A percentile compares a stretch with the other conserved stretches of the same genome.
phyloP scores from a whole-genome alignment of 2,888 invertebrate genomes.

The Drosophila siamana region DNA sequence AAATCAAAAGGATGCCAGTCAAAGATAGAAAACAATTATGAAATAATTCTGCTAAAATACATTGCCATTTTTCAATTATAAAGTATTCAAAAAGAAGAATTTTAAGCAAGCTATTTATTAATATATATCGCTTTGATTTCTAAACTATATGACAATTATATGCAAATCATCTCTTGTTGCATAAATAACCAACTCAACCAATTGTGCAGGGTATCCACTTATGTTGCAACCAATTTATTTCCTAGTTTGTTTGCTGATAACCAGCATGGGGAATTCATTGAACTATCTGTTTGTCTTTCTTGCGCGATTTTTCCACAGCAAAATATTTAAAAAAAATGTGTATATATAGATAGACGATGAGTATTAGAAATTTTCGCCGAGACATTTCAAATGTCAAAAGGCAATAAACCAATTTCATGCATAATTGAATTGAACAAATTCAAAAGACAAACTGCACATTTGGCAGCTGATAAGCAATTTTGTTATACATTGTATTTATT shows the following conservation, averaged over 20 bases:
- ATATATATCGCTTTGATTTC: too few species aligned
- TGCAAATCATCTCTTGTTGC: too few species aligned
- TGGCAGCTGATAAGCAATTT: constrained; percentile 55
- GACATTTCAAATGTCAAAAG: constrained; percentile 77
- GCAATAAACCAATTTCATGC: constrained; percentile 83
- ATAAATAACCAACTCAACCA: too few species aligned
- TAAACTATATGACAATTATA: too few species aligned
- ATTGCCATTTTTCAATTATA: too few species aligned
- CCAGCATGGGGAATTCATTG: constrained; percentile 31
- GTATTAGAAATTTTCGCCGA: constrained; percentile 34
- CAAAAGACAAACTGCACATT: constrained; percentile 53
- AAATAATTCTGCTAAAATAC: too few species aligned
- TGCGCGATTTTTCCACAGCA: constrained; percentile 12
- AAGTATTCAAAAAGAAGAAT: too few species aligned
- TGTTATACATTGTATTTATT: constrained; percentile 61
- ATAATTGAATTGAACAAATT: constrained; percentile 83
- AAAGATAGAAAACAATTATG: too few species aligned
- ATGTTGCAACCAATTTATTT: constrained; percentile 17
- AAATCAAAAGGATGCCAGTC: too few species aligned
- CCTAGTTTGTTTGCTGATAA: constrained; percentile 48
- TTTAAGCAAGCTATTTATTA: neutral
- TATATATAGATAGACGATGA: neutral
- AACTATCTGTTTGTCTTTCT: constrained; percentile 35
- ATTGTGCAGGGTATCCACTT: constrained; percentile 8
- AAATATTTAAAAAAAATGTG: constrained; percentile 5